A percentile compares a stretch with the other conserved stretches of the same genome.
These are phyloP conservation scores for Erythrocercus mccallii DNA, from an alignment of 2,113 vertebrate genomes.

Conservation along the genomic window DNA sequence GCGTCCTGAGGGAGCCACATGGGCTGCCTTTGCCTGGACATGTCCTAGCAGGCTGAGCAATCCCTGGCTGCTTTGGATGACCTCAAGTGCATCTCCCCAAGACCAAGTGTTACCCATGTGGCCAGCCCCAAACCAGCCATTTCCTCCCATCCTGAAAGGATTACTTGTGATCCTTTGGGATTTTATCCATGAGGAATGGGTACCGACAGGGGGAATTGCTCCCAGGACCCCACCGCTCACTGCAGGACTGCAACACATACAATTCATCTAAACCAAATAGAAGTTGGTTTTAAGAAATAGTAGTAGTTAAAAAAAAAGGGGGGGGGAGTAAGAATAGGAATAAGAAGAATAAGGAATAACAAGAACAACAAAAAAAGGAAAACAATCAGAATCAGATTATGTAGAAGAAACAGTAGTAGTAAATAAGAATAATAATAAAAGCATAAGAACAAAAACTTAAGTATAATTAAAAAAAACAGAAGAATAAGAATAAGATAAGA, in stretches of 20 bases:
- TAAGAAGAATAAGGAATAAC: background rate
- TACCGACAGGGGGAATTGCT: background rate
- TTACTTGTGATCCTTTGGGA: background rate
- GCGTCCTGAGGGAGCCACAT: background rate
- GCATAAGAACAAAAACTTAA: background rate
- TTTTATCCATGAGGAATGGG: background rate
- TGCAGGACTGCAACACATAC: background rate
- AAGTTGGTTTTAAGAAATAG: background rate
- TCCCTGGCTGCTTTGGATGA: background rate
- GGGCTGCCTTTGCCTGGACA: background rate
- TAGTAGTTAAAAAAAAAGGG: background rate
- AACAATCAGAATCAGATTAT: background rate
- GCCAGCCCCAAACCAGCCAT: background rate
- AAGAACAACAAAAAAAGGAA: background rate
- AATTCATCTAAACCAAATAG: background rate
- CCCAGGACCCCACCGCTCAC: background rate
- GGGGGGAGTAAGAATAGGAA: background rate
- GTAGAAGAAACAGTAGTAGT: background rate
- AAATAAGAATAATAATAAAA: background rate
- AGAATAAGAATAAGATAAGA: background rate
- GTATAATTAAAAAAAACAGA: background rate
- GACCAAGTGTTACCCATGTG: background rate
- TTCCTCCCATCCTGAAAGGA: background rate
- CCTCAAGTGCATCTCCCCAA: background rate
- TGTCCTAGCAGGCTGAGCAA: no score